Evolutionary conservation across 2,888 invertebrate genomes (phyloP), one percentile per base, ranked within the genome.

Genomic region (Apodemia mormo): DNA sequence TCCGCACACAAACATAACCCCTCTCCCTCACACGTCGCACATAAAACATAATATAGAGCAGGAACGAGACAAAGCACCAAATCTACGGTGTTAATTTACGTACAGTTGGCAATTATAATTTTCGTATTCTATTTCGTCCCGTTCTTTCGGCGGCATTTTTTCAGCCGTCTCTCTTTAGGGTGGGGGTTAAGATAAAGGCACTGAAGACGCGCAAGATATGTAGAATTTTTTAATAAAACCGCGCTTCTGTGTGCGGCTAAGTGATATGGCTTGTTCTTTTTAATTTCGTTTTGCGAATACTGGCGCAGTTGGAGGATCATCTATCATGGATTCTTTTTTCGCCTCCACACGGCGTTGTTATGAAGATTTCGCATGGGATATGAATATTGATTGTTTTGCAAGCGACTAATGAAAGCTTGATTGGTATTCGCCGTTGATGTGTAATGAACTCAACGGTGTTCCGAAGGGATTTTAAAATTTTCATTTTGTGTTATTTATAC

Each of bases 261-360:
- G 92, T 93, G 92, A 92, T 93, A 92, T 92, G 92, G 85, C 92
- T 90, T 92, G 92, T 92, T 92, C 92, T 91, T 93, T 92, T 93
- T 92, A 92, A 92, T 93, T 93, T 92, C 87, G 91, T 92, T 82
- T 78, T 89, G 86, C 82, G 89, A 86, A 85, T 52, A 52, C 52
- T 86, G 88, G 82, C 82, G 84, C 81, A 81, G 83, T 84, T 77
- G 81, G 81, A 76, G 83, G 85, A 92, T 90, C 90, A 90, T 92
- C 90, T 90, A 91, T 92, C 91, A 90, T 73, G 73, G 75, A 82
- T 84, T 84, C 85, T 85, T 83, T 76, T 78, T 79, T 75, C 52
- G 52, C n/a, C 6, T 79, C 75, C 80, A 82, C 79, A 73, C 73
- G 73, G 80, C 77, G 74, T 79, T 81, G 84, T 82, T 87, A 85